These are phyloP conservation scores for Laticauda colubrina DNA, from an alignment of 2,113 vertebrate species.

Conservation along the genomic window DNA sequence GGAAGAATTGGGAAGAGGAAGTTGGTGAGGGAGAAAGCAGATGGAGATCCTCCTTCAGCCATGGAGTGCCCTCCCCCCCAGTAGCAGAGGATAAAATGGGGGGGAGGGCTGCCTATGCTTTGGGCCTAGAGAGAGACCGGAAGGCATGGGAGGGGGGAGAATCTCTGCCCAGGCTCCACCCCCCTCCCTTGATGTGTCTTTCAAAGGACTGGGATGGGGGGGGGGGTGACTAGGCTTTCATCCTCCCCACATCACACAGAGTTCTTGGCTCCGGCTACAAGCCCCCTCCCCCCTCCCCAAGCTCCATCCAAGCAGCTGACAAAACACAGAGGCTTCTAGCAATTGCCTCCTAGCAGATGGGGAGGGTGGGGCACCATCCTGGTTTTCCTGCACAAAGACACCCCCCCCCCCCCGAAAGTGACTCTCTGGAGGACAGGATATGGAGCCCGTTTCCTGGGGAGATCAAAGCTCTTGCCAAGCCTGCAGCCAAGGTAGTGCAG, in stretches of 20 bases:
- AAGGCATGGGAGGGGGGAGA: not conserved
- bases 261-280: not conserved
- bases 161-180: not conserved
- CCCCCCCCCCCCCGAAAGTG: not conserved
- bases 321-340: not conserved
- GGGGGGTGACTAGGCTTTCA: not conserved
- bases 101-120: not conserved
- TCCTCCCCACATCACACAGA: not conserved
- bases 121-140: not conserved
- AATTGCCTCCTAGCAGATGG: not conserved
- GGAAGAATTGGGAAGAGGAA: not conserved
- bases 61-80: not conserved
- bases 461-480: not conserved
- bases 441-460: not conserved
- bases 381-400: not conserved
- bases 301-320: not conserved
- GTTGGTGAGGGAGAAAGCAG: not conserved
- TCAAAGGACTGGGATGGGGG: not conserved
- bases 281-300: not conserved
- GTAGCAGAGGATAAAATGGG: not conserved
- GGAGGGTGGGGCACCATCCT: not conserved
- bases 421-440: not conserved
- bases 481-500: not conserved
- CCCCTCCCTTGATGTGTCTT: not conserved
- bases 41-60: not conserved